Conservation (phyloP, 2,113 vertebrate genomes). For the Craseonycteris thonglongyai region DNA sequence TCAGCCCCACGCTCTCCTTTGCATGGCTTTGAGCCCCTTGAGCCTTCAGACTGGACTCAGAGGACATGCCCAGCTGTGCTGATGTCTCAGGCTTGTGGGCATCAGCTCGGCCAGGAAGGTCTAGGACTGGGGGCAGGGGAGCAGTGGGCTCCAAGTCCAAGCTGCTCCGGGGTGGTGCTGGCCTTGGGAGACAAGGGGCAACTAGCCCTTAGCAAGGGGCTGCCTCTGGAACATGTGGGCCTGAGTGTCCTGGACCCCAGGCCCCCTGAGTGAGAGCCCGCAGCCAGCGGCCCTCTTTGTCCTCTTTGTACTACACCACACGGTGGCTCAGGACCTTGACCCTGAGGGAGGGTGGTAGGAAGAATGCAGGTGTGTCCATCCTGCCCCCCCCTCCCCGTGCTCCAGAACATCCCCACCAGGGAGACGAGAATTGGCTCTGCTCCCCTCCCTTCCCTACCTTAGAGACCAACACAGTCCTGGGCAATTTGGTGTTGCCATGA, state of each 20-base stretch:
- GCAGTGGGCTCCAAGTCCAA: neutral
- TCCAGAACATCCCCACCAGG: neutral
- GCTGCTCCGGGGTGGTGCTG: neutral
- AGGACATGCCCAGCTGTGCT: neutral
- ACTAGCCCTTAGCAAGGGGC: neutral
- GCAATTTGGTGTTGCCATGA: constrained; percentile 63
- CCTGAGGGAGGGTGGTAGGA: neutral
- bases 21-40: neutral
- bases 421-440: neutral
- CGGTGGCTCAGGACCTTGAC: neutral
- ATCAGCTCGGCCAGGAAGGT: neutral
- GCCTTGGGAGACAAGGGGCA: neutral
- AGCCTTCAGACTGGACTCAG: neutral
- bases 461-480: constrained; percentile 34
- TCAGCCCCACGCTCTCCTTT: neutral
- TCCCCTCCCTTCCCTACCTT: neutral
- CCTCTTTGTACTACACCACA: neutral
- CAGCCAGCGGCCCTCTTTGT: neutral
- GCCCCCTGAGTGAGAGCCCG: neutral
- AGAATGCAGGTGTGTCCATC: neutral
- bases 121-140: neutral
- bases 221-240: neutral
- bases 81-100: neutral
- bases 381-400: neutral
- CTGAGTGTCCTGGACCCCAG: neutral